Conservation (phyloP, 2,113 vertebrate genomes). For the Aleadryas rufinucha region DNA sequence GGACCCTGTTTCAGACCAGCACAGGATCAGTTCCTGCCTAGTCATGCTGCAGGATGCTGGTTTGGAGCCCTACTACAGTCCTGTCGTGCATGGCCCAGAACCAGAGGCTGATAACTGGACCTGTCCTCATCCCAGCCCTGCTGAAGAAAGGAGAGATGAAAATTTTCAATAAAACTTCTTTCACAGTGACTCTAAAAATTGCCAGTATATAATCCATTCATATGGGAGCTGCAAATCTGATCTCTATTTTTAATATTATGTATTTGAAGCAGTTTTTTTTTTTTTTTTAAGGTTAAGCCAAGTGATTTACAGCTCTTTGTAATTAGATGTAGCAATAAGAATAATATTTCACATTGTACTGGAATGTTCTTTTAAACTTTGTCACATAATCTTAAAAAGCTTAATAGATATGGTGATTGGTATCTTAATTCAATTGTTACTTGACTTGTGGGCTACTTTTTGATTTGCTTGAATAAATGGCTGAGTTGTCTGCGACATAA, state of each 20-base stretch:
- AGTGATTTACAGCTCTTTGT: constrained; percentile 7
- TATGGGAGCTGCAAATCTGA: background rate
- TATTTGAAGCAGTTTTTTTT: background rate
- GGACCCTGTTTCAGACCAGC: background rate
- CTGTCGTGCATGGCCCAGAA: background rate
- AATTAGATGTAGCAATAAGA: constrained; percentile 37
- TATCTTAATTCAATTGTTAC: constrained; percentile 48
- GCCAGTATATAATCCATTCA: background rate
- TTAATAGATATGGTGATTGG: constrained; percentile 24
- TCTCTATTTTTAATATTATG: background rate
- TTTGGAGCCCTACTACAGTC: background rate
- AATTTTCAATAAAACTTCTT: background rate
- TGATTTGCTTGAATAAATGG: background rate
- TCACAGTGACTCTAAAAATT: background rate
- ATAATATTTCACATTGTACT: constrained; percentile 5
- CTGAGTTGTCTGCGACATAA: background rate
- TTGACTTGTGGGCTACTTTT: constrained; percentile 13
- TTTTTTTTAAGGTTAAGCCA: background rate
- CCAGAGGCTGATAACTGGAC: background rate
- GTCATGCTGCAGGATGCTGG: background rate
- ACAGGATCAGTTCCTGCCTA: background rate
- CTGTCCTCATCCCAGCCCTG: background rate
- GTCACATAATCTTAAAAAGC: constrained; percentile 23
- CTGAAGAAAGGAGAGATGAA: background rate
- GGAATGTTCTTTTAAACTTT: constrained; percentile 24